These are phyloP conservation scores for Hirundichthys speculiger DNA, from an alignment of 2,113 vertebrate species.

Conservation along the genomic window DNA sequence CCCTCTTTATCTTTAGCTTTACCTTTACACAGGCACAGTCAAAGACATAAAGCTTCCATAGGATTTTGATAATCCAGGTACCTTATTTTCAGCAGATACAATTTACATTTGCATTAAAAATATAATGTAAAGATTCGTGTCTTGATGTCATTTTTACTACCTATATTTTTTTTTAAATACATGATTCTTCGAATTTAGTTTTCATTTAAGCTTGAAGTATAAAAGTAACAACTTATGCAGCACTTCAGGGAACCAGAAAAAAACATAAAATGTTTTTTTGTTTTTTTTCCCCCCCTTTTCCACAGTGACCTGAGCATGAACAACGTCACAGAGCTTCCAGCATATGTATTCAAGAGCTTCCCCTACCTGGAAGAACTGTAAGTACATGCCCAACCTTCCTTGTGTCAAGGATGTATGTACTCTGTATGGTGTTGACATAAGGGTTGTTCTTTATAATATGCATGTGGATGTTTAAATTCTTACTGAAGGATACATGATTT, in stretches of 20 bases:
- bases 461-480: slow-evolving; percentile 60
- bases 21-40: slow-evolving; percentile 30
- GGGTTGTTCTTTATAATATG: slow-evolving; percentile 42
- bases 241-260: not conserved
- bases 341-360: slow-evolving; percentile 92
- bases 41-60: slow-evolving; percentile 14
- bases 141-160: too few relatives aligned
- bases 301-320: slow-evolving; percentile 98
- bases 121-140: too few relatives aligned
- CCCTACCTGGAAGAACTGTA: slow-evolving; percentile 96
- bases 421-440: slow-evolving; percentile 59
- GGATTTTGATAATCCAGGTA: slow-evolving; percentile 12
- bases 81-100: slow-evolving; percentile 1
- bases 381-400: slow-evolving; percentile 77
- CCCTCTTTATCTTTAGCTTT: slow-evolving; percentile 39
- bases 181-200: too few relatives aligned
- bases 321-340: slow-evolving; percentile 95
- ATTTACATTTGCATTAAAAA: too few relatives aligned
- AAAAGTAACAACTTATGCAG: not conserved
- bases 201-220: too few relatives aligned
- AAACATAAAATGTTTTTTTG: not conserved
- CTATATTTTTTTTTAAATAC: too few relatives aligned
- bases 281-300: slow-evolving; percentile 52
- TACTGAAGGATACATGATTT: slow-evolving; percentile 30
- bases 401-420: slow-evolving; percentile 45